A percentile compares a stretch with the other conserved stretches of the same genome.
These are phyloP conservation scores for Apantesis nais DNA, from an alignment of 2,888 invertebrate genomes.

Conservation along the genomic window DNA sequence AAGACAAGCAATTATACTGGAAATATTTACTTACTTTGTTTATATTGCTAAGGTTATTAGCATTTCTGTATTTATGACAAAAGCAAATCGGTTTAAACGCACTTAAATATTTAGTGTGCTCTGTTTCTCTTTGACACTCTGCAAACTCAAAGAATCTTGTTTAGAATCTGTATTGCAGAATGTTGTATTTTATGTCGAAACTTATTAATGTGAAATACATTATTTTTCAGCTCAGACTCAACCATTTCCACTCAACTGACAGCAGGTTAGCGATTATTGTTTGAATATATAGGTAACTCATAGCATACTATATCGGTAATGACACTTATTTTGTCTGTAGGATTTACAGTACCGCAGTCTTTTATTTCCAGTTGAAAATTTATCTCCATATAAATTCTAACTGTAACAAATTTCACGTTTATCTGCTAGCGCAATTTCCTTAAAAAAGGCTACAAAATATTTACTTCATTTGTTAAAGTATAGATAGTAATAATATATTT, in stretches of 20 bases:
- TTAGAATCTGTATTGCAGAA: not conserved
- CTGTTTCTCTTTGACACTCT: not conserved
- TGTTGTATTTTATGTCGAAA: not conserved
- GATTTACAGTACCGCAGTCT: not conserved
- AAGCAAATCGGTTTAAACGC: not conserved
- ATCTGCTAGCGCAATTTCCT: too few relatives aligned
- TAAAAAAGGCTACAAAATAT: too few relatives aligned
- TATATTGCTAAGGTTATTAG: constrained; percentile 1
- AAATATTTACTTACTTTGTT: constrained; percentile 10
- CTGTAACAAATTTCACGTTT: too few relatives aligned
- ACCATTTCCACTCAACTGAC: not conserved
- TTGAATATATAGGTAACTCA: constrained; percentile 1
- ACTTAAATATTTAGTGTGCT: not conserved
- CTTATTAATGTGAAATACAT: not conserved
- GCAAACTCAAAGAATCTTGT: not conserved
- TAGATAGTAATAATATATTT: too few relatives aligned
- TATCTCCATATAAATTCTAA: not conserved
- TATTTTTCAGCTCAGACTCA: not conserved
- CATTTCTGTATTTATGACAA: constrained; percentile 5
- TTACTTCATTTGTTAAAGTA: too few relatives aligned
- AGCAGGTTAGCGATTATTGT: not conserved
- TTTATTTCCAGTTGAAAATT: not conserved
- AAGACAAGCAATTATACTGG: constrained; percentile 18
- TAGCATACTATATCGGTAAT: too few relatives aligned
- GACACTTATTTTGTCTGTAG: not conserved